Conservation (phyloP, 2,113 vertebrate genomes). For the Nibea albiflora region DNA sequence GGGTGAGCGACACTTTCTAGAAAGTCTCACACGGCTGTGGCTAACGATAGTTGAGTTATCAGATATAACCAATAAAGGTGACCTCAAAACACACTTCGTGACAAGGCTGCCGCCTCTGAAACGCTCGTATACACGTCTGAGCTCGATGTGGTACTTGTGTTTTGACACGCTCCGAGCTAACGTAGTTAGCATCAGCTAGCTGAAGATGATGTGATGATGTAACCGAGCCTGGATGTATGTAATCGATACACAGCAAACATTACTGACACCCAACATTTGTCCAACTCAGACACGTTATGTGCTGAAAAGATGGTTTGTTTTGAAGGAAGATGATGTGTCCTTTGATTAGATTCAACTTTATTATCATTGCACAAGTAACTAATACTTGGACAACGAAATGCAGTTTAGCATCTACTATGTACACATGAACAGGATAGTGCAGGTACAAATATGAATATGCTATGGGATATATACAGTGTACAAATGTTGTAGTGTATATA, state of each 20-base stretch:
- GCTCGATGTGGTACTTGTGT: not conserved
- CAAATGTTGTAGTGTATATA: too few relatives aligned
- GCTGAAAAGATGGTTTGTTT: not conserved
- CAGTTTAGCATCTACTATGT: too few relatives aligned
- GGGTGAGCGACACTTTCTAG: slow-evolving; percentile 70
- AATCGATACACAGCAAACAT: not conserved
- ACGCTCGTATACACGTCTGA: fast-evolving
- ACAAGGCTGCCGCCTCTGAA: not conserved
- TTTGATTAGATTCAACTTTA: too few relatives aligned
- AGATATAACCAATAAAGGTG: not conserved
- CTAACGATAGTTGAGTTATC: fast-evolving
- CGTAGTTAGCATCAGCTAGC: slow-evolving; percentile 48
- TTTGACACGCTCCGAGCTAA: not conserved
- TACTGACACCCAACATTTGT: too few relatives aligned
- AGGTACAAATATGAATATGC: too few relatives aligned
- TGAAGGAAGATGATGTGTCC: not conserved
- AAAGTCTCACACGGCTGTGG: not conserved
- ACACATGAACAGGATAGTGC: too few relatives aligned
- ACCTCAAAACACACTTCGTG: not conserved
- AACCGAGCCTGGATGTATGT: slow-evolving; percentile 12
- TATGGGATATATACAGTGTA: too few relatives aligned
- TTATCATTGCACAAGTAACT: too few relatives aligned
- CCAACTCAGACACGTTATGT: not conserved
- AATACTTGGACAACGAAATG: too few relatives aligned
- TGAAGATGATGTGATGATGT: slow-evolving; percentile 35